Base-by-base conservation (phyloP, 2,888 invertebrate genomes). In the Clusia tigrina region DNA sequence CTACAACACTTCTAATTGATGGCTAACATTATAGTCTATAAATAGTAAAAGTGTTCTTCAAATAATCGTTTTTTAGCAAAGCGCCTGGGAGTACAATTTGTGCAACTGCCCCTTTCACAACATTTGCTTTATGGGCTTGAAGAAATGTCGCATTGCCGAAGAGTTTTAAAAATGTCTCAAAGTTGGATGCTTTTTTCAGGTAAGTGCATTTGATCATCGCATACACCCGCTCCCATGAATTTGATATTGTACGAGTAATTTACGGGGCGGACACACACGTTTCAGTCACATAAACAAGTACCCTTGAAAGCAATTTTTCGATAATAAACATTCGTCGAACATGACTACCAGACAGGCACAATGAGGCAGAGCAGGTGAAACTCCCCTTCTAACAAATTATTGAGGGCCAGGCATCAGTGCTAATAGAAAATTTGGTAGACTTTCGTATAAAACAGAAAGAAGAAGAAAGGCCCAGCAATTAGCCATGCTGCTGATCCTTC, bases 311-410 rank as follows among this genome's bases (percentile, higher is more conserved):
- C 48, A 22, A 48, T 48, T 48, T 18, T 48, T 48, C 22, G 48
- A 48, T 20, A 48, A 48, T 18, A 48, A 48, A 48, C 48, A 48
- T 48, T 18, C 22, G 22, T 17, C n/a, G 10, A 17, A 18, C 22
- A 5, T 15, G 22, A 48, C 18, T 48, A 15, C n/a, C 42, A 42
- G 42, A 32, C 32, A 12, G 12, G 12, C 32, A 12, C n/a, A 17
- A 42, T 42, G 42, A 42, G 15, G 68, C 57, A 65, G 63, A 67
- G 67, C 65, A 69, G 68, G 63, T 69, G 67, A 68, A 68, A 70
- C 67, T 79, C 79, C 79, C 76, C 76, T 77, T 76, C 72, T 80
- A 79, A 78, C 80, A 78, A 78, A 78, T 78, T 80, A 80, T 80
- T 78, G 80, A 78, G 20, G 5, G 10, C 80, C 73, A 72, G 71